Percentiles rank a stretch among this genome's conserved stretches.
These are phyloP conservation scores for Rachycentron canadum DNA, from an alignment of 2,797 vertebrate genomes.

Conservation along the genomic window DNA sequence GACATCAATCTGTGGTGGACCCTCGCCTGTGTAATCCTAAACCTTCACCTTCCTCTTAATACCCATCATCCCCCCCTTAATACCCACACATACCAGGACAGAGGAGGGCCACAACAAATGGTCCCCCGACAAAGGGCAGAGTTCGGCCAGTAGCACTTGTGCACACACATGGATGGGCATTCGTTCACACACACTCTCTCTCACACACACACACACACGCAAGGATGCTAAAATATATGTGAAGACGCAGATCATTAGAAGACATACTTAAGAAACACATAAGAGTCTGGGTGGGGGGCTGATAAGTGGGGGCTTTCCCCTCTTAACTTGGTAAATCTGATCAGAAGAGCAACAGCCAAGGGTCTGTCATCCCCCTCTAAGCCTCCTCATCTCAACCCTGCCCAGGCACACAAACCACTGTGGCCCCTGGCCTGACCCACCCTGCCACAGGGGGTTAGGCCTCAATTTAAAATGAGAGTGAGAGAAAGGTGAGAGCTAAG, in stretches of 20 bases:
- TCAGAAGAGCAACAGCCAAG: slow-evolving; percentile 71
- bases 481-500: slow-evolving; percentile 79
- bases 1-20: slow-evolving; percentile 85
- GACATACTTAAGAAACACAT: slow-evolving; percentile 34
- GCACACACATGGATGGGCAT: slow-evolving; percentile 15
- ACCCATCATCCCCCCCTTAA: slow-evolving; percentile 79
- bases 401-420: slow-evolving; percentile 56
- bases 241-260: slow-evolving; percentile 24
- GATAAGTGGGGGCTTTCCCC: slow-evolving; percentile 62
- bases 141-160: slow-evolving; percentile 77
- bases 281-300: slow-evolving; percentile 24
- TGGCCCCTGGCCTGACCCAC: slow-evolving; percentile 48
- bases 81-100: slow-evolving; percentile 85
- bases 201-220: slow-evolving; percentile 10
- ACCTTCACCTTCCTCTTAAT: slow-evolving; percentile 85
- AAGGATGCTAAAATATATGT: slow-evolving; percentile 8
- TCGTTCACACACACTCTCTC: slow-evolving; percentile 1
- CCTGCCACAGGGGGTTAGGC: slow-evolving; percentile 42
- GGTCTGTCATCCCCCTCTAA: slow-evolving; percentile 67
- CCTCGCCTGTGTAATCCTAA: slow-evolving; percentile 85
- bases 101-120: slow-evolving; percentile 87
- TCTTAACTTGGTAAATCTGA: slow-evolving; percentile 74
- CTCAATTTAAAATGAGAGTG: slow-evolving; percentile 77
- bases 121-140: slow-evolving; percentile 87
- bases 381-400: slow-evolving; percentile 52